These are phyloP conservation scores for Mythimna ferrago DNA, from an alignment of 2,888 invertebrate genomes.

Conservation along the genomic window DNA sequence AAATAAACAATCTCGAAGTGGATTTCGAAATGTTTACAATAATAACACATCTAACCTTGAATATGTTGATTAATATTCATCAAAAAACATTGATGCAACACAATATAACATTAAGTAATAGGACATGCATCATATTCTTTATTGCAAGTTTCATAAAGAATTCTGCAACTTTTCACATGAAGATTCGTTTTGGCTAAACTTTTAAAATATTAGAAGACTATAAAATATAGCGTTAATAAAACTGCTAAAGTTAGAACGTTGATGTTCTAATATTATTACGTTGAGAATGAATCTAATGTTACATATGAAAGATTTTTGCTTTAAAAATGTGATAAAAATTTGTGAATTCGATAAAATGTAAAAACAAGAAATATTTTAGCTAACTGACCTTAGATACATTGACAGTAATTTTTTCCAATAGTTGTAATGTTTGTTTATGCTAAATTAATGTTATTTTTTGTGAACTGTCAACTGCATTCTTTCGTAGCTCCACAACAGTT, in stretches of 20 bases:
- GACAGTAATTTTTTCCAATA: no score
- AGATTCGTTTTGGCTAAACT: constrained; percentile 65
- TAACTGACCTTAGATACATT: no score
- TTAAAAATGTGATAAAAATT: not conserved
- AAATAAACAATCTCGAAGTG: not conserved
- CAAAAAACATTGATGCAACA: constrained; percentile 13
- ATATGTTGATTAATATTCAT: constrained; percentile 9
- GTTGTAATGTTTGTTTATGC: not conserved
- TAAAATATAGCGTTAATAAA: constrained; percentile 53
- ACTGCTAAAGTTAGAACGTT: constrained; percentile 28
- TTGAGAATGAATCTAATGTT: not conserved
- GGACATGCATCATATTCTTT: constrained; percentile 23
- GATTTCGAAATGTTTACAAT: not conserved
- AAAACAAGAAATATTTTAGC: no score
- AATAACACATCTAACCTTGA: constrained; percentile 7
- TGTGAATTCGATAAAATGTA: not conserved
- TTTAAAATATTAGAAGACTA: constrained; percentile 44
- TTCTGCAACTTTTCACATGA: constrained; percentile 36
- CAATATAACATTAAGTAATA: not conserved
- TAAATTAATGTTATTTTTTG: not conserved
- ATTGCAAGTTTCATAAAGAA: constrained; percentile 41
- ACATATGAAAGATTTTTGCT: not conserved
- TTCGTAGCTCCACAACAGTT: constrained; percentile 71
- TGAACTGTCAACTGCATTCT: not conserved
- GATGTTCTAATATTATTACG: constrained; percentile 34